Evolutionary conservation across 2,113 vertebrate species (phyloP).

Genomic region (Sapajus apella): DNA sequence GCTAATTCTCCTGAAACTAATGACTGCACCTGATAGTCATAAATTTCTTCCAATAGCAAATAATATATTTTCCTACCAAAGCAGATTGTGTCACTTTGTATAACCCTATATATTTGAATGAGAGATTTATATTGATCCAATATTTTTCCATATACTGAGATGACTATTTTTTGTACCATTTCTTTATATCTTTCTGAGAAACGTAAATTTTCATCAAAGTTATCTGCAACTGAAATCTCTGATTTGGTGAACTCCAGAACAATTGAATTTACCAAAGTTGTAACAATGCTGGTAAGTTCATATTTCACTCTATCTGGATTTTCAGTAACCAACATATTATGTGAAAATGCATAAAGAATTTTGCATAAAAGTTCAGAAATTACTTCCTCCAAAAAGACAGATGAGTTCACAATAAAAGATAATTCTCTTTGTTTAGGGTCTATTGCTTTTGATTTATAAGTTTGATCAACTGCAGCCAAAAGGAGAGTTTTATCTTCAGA

Average conservation of each 20-base stretch:
- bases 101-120: slow-evolving; percentile 45
- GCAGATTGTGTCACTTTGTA: slow-evolving; percentile 55
- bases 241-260: slow-evolving; percentile 70
- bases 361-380: slow-evolving; percentile 75
- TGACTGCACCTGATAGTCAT: slow-evolving; percentile 70
- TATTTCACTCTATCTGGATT: slow-evolving; percentile 23
- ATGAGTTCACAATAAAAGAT: slow-evolving; percentile 67
- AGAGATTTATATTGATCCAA: slow-evolving; percentile 63
- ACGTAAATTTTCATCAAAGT: slow-evolving; percentile 40
- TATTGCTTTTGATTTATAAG: not conserved
- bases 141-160: slow-evolving; percentile 66
- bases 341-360: slow-evolving; percentile 64
- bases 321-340: slow-evolving; percentile 45
- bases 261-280: slow-evolving; percentile 66
- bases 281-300: slow-evolving; percentile 53
- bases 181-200: slow-evolving; percentile 60
- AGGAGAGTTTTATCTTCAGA: slow-evolving; percentile 49
- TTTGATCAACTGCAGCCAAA: slow-evolving; percentile 28
- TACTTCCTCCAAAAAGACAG: slow-evolving; percentile 73
- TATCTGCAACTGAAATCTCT: slow-evolving; percentile 67
- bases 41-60: slow-evolving; percentile 75
- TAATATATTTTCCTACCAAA: slow-evolving; percentile 74
- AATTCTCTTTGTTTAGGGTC: slow-evolving; percentile 43
- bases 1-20: slow-evolving; percentile 69
- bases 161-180: slow-evolving; percentile 63